Evolutionary conservation across 1,140 invertebrate species (phyloP), one percentile per base, ranked within the genome.

Genomic region (Goniozus legneri): DNA sequence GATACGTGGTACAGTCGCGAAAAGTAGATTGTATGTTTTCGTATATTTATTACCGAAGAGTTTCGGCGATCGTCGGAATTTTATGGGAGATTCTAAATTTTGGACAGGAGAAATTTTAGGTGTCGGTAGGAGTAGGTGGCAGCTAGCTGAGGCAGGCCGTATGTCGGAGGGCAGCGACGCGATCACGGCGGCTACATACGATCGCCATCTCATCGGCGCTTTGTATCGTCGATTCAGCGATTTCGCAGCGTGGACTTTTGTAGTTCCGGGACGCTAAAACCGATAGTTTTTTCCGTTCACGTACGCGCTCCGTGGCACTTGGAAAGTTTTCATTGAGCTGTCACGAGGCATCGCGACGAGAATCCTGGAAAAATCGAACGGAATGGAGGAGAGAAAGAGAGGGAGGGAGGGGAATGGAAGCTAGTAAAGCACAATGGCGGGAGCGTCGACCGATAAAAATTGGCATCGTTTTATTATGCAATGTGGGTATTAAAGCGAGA

Each of bases 401-500:
- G n/a, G n/a, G n/a, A n/a, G n/a, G n/a, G n/a, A n/a, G n/a, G n/a
- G n/a, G n/a, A n/a, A n/a, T n/a, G n/a, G 35, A 39, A 57, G 48
- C 44, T 36, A 30, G 42, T 21, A 37, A 37, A 20, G 46, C 47
- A 56, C 50, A 57, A 61, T 47, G 45, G 50, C 43, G 44, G 37
- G 41, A 30, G 14, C 36, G 50, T 40, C 39, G 42, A 37, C 32
- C 47, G 40, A 58, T 53, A 55, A 64, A 60, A 58, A 62, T 63
- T 61, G 58, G 41, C 51, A 60, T 53, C 46, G 54, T 55, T 64
- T 65, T 65, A 65, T 64, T 65, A 65, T 64, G 62, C 63, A 60
- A 50, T 33, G 46, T 47, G 49, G 46, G 56, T 38, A 56, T 56
- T 58, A 50, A 51, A n/a, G n/a, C n/a, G n/a, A n/a, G n/a, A n/a